Evolutionary conservation across 2,113 vertebrate species (phyloP), one percentile per base, ranked within the genome.

Genomic region (Progne subis): DNA sequence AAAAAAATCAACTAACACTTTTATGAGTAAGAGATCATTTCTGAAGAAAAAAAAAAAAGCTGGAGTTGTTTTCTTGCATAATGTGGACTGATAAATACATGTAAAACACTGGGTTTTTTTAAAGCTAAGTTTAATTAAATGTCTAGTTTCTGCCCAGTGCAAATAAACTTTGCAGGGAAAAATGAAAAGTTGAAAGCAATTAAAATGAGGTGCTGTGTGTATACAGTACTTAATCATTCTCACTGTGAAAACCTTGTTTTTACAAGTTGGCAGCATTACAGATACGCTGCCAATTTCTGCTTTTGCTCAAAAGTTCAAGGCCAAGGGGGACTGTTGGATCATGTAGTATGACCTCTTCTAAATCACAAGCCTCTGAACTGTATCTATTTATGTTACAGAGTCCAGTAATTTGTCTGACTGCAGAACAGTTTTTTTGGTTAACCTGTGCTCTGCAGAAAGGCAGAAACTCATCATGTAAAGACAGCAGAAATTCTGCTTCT

Each of bases 241-340:
- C 68, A 31, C 92, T 84, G 80, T 52, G 92, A 94, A 92, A 96
- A 89, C 83, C 69, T 82, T 96, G 92, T 95, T 95, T 96, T 95
- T 95, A 83, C 92, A 97, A 81, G 82, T 41, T 93, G 88, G 91
- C 8, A 5, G 60, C 70, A 64, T 83, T 91, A 81, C 88, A 86
- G 95, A 96, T 50, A 64, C 0, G 2, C 59, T 94, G 94, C 88
- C 86, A 94, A 90, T 92, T 94, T 61, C 95, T 95, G 95, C 72
- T 94, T 94, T 96, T 91, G 31, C 94, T 97, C 88, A 95, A 82
- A 88, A 96, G 92, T 94, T 94, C 91, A 92, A 86, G 95, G 88
- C 91, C 28, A 37, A 59, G 64, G 56, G 86, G 37, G 56, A 34
- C 80, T 78, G 47, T 86, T 81, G 60, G 91, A 92, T 94, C 88